Conservation (phyloP, 1,140 invertebrate genomes). For the Zaprionus ghesquierei region DNA sequence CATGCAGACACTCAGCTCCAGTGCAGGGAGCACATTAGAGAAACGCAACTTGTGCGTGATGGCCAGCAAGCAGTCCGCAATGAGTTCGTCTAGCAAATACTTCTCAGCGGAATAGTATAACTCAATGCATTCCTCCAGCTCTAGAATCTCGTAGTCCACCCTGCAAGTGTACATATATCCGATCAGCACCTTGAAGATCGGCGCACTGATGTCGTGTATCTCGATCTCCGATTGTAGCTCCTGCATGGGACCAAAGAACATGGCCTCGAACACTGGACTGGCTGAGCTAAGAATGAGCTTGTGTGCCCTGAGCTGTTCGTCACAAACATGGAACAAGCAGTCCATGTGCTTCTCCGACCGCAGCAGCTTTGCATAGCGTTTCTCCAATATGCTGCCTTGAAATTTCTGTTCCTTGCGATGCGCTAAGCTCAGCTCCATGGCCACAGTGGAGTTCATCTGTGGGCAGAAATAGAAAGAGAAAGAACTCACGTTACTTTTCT, state of each 20-base stretch:
- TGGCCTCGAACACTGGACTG: slow-evolving; percentile 90
- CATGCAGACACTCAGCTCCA: slow-evolving; percentile 76
- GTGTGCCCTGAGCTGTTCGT: slow-evolving; percentile 83
- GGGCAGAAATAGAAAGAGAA: background rate
- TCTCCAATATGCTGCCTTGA: slow-evolving; percentile 36
- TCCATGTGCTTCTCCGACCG: slow-evolving; percentile 67
- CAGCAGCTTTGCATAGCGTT: slow-evolving; percentile 70
- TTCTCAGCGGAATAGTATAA: slow-evolving; percentile 81
- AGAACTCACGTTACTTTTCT: slow-evolving; percentile 27
- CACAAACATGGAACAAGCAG: slow-evolving; percentile 71
- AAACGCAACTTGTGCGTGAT: slow-evolving; percentile 69
- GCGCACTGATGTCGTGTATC: slow-evolving; percentile 72
- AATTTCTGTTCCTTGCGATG: slow-evolving; percentile 49
- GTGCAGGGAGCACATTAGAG: slow-evolving; percentile 71
- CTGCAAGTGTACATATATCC: slow-evolving; percentile 70
- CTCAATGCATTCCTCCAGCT: slow-evolving; percentile 72
- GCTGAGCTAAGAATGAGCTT: slow-evolving; percentile 87
- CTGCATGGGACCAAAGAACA: slow-evolving; percentile 88
- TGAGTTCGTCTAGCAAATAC: slow-evolving; percentile 74
- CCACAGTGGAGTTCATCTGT: slow-evolving; percentile 46
- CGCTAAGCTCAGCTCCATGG: slow-evolving; percentile 39
- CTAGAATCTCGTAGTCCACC: slow-evolving; percentile 56
- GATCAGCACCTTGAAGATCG: slow-evolving; percentile 68
- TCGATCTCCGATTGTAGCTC: slow-evolving; percentile 75
- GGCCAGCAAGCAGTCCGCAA: slow-evolving; percentile 53